Evolutionary conservation across 2,888 invertebrate genomes (phyloP), one percentile per base, ranked within the genome.

Genomic region (Erebia palarica): DNA sequence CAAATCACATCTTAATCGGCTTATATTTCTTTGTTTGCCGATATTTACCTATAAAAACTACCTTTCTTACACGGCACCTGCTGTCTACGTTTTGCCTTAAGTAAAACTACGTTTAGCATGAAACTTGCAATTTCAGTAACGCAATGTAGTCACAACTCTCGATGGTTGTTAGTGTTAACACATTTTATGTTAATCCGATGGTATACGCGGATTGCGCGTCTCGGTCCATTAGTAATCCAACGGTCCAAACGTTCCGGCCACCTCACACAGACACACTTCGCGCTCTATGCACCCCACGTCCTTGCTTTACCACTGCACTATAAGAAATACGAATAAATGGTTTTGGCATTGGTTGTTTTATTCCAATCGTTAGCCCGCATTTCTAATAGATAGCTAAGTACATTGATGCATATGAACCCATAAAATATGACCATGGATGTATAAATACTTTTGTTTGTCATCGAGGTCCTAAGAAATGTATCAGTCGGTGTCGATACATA

Each of bases 241-340:
- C 68, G 47, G 66, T 55, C 68, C 51, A 59, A 65, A 64, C 58
- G 72, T 77, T 77, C 73, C 75, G 73, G 73, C 73, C 75, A 74
- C 67, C 68, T 70, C 68, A 66, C 75, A 73, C 61, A 65, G 70
- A 68, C 73, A 70, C 73, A 70, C 68, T 71, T 75, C 72, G 73
- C 72, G 73, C 72, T 75, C 64, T 21, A 21, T 75, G 74, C 73
- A 51, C 69, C 65, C 64, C 64, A 44, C 58, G 77, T 70, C 75
- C 76, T 75, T 75, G 70, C 55, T 36, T 49, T 49, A 55, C 55
- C 49, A 55, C 60, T 58, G 57, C 69, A 63, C 68, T 67, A 53
- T 65, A 66, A 57, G 58, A 68, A 68, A 55, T 57, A 69, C 58
- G 18, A 63, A 55, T 68, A 60, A 57, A 69, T 49, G 63, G 42